Base-by-base conservation (phyloP, 2,113 vertebrate species). In the Pogona vitticeps region DNA sequence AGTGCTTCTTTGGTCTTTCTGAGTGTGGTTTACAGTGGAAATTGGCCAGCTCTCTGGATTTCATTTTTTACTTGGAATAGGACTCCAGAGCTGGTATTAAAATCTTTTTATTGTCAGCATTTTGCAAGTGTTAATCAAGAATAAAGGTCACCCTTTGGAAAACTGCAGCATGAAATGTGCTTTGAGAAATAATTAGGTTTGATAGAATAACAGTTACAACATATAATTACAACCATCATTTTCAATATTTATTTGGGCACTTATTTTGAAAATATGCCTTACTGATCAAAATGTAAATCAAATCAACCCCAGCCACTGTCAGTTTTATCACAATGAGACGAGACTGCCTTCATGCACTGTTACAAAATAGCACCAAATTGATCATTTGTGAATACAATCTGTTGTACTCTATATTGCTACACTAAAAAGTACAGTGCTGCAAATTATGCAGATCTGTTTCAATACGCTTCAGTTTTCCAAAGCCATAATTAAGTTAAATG, bases 361-460 rank as follows among this genome's bases (percentile, higher is more conserved):
- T 84, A 71, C 73, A 88, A 91, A 93, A 75, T 63, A 84, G 70
- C 58, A 65, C 15, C 72, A 83, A 75, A 83, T 56, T 76, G 59
- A 94, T 65, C 91, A 93, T 87, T 89, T 91, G 88, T 88, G 91
- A 91, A 90, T 91, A 90, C 91, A 91, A 83, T 87, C 76, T 90
- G 91, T 81, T 68, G 82, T 73, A 88, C 86, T 91, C 92, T 89
- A 92, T 61, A 75, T 90, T 90, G 78, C 80, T 82, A 84, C 56
- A 93, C 92, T 92, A 72, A 81, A 88, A 92, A 91, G 82, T 86
- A 56, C 89, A 91, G 83, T 65, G 33, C 83, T 93, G 77, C 92
- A 93, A 91, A 72, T 63, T 77, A 84, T 68, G 33, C 89, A 90
- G 88, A 90, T 76, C 76, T 71, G 88, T 85, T 61, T 88, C 84